A percentile compares a stretch with the other conserved stretches of the same genome.
Evolutionary conservation across 2,113 vertebrate genomes (phyloP).

Genomic region (Pluvialis apricaria): DNA sequence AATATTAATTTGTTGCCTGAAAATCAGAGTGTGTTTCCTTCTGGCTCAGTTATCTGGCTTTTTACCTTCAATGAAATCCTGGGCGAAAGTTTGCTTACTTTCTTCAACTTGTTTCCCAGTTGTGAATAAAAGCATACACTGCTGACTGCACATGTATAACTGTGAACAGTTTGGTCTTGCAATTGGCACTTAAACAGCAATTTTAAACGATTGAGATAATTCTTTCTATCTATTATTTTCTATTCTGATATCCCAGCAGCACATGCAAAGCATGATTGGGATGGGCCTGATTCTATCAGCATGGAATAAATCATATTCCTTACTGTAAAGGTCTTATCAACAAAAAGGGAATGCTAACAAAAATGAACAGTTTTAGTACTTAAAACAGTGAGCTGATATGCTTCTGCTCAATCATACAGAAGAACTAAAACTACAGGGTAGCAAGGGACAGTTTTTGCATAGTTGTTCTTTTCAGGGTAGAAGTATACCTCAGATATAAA

Average conservation of each 20-base stretch:
- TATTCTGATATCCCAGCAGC: background rate
- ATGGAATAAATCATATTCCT: background rate
- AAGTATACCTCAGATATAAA: background rate
- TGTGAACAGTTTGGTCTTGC: background rate
- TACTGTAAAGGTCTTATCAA: background rate
- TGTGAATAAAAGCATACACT: background rate
- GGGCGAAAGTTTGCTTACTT: background rate
- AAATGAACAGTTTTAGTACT: background rate
- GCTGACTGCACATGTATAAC: background rate
- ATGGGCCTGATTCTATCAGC: background rate
- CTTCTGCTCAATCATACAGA: background rate
- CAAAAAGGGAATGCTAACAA: background rate
- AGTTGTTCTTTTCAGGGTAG: background rate
- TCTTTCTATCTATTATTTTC: background rate
- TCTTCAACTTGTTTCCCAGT: background rate
- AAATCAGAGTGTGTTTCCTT: background rate
- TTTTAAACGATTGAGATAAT: background rate
- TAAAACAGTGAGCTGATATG: background rate
- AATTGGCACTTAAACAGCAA: background rate
- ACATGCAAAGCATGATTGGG: background rate
- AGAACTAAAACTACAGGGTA: background rate
- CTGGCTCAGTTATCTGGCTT: background rate
- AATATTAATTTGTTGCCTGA: background rate
- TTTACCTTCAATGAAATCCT: background rate
- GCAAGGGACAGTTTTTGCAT: background rate